phyloP scores from a whole-genome alignment of 2,113 vertebrate genomes.

The Nothocercus julius region DNA sequence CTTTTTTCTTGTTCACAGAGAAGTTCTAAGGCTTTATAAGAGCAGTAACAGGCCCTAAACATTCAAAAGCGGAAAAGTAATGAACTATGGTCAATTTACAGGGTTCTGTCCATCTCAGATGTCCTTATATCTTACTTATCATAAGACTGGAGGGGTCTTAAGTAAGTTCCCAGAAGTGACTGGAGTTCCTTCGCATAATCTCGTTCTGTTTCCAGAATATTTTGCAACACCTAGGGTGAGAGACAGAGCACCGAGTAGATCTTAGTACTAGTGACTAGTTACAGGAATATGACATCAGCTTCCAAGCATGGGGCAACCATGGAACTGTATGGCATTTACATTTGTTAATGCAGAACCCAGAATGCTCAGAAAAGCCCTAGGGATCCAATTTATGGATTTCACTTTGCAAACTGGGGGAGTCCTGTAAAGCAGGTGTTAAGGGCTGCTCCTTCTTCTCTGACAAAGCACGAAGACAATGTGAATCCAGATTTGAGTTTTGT shows the following conservation, averaged over 20 bases:
- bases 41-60: neutral
- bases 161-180: slow-evolving; percentile 87
- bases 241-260: slow-evolving; percentile 60
- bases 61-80: slow-evolving; percentile 20
- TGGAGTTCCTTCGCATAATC: slow-evolving; percentile 97
- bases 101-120: neutral
- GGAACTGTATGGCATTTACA: neutral
- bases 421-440: neutral
- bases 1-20: neutral
- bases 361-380: neutral
- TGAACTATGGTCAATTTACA: neutral
- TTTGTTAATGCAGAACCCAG: neutral
- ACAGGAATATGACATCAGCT: neutral
- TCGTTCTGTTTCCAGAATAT: slow-evolving; percentile 95
- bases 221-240: slow-evolving; percentile 90
- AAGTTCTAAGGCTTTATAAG: neutral
- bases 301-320: neutral
- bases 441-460: slow-evolving; percentile 7
- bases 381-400: neutral
- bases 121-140: slow-evolving; percentile 90
- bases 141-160: slow-evolving; percentile 90
- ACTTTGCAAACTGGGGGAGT: neutral
- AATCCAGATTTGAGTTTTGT: neutral
- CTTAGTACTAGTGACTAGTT: neutral
- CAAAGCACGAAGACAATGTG: neutral